phyloP scores from a whole-genome alignment of 2,888 invertebrate genomes.

The Pheosia tremula region DNA sequence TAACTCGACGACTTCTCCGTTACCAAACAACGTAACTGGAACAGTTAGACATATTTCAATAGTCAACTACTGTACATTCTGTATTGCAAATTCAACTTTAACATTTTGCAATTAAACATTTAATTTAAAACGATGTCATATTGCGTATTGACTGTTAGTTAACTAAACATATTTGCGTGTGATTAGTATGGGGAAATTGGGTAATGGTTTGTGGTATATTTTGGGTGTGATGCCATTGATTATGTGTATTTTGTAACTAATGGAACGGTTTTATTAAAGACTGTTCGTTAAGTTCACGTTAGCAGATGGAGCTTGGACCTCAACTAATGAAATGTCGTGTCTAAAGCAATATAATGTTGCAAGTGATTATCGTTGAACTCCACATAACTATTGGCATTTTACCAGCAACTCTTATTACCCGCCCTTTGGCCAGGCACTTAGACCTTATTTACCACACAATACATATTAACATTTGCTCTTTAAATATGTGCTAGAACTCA shows the following conservation, averaged over 20 bases:
- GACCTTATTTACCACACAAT: too few species aligned
- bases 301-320: not conserved
- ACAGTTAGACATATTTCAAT: constrained; percentile 16
- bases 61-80: not conserved
- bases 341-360: too few species aligned
- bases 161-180: not conserved
- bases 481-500: too few species aligned
- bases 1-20: constrained; percentile 24
- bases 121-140: not conserved
- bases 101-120: not conserved
- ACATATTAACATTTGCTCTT: too few species aligned
- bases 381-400: too few species aligned
- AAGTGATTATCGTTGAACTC: too few species aligned
- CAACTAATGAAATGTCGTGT: too few species aligned
- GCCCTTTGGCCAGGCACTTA: too few species aligned
- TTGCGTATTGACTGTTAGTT: not conserved
- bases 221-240: not conserved
- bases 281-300: not conserved
- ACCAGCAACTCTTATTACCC: too few species aligned
- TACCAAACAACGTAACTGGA: constrained; percentile 28
- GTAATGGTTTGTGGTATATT: not conserved
- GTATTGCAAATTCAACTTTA: not conserved
- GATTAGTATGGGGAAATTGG: not conserved
- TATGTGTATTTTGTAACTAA: too few species aligned
- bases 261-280: not conserved